Percentiles rank a stretch among this genome's conserved stretches.
Evolutionary conservation across 2,113 vertebrate genomes (phyloP).

Genomic region (Tympanuchus pallidicinctus): DNA sequence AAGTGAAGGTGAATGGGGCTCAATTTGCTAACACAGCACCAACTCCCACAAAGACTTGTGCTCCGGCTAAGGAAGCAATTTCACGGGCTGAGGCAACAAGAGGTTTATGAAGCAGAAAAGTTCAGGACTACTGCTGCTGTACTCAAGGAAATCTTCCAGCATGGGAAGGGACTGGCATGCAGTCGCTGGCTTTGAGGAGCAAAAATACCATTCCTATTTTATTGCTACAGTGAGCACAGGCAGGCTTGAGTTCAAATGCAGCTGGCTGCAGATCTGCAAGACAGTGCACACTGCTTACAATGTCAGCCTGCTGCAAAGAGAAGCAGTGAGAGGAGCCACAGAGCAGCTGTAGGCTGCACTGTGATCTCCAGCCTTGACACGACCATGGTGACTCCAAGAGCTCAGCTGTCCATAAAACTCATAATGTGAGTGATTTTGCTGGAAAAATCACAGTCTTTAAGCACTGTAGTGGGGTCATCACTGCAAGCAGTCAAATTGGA

Average conservation of each 20-base stretch:
- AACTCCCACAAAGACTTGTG: rapidly evolving
- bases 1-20: neutral
- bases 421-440: neutral
- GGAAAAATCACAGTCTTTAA: neutral
- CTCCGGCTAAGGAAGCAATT: neutral
- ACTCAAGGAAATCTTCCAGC: conserved; percentile 2
- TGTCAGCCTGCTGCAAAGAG: neutral
- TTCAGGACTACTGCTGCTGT: conserved; percentile 9
- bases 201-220: conserved; percentile 5
- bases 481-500: neutral
- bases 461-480: rapidly evolving
- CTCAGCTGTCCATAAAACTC: neutral
- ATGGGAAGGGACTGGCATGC: neutral
- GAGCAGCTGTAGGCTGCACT: neutral
- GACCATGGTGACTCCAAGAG: neutral
- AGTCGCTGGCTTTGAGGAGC: neutral
- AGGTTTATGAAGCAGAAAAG: conserved; percentile 34
- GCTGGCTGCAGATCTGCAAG: neutral
- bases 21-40: neutral
- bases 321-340: neutral
- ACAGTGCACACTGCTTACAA: neutral
- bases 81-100: neutral
- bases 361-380: neutral
- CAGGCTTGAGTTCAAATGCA: neutral
- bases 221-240: conserved; percentile 21